Percentiles rank a stretch among this genome's conserved stretches.
Evolutionary conservation across 2,797 vertebrate species (phyloP).

Genomic region (Malurus leucopterus): DNA sequence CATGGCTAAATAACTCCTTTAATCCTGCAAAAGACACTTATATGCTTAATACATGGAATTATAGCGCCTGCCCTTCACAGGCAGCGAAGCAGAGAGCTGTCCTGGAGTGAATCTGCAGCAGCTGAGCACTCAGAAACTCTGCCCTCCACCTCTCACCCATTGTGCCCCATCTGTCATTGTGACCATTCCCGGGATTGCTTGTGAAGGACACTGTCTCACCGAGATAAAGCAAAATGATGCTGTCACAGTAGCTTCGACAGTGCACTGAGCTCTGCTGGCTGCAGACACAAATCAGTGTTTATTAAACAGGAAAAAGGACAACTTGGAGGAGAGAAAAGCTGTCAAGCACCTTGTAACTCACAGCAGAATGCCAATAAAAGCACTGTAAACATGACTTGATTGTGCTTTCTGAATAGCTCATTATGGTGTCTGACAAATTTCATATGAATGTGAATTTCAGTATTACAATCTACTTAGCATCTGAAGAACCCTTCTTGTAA

Average conservation of each 20-base stretch:
- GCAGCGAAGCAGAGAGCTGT: neutral
- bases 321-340: neutral
- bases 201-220: neutral
- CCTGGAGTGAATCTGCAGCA: neutral
- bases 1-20: neutral
- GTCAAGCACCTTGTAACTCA: constrained; percentile 14
- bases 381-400: constrained; percentile 1
- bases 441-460: neutral
- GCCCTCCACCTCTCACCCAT: neutral
- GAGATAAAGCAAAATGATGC: constrained; percentile 19
- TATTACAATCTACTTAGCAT: neutral
- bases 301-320: constrained; percentile 15
- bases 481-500: neutral
- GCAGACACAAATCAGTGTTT: constrained; percentile 13
- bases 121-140: neutral
- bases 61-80: neutral
- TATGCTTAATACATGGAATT: neutral
- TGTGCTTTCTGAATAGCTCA: neutral
- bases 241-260: neutral
- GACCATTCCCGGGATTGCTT: neutral
- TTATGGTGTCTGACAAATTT: neutral
- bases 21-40: neutral
- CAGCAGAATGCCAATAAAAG: constrained; percentile 7
- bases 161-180: neutral
- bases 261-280: neutral